A percentile compares a stretch with the other conserved stretches of the same genome.
Evolutionary conservation across 1,140 invertebrate species (phyloP).

Genomic region (Diorhabda sublineata): DNA sequence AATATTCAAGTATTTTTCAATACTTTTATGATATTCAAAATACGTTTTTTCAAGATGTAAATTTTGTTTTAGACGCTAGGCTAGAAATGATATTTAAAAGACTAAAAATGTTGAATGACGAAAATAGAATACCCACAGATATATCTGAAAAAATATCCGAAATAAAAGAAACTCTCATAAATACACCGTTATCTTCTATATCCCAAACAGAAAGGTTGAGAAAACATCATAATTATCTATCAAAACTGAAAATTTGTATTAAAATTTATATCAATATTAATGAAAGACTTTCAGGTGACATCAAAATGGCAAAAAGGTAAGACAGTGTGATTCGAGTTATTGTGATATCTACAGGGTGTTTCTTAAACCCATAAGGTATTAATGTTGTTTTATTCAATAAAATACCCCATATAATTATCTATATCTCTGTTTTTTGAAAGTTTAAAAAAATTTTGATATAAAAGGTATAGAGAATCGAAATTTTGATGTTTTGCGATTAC

Average conservation of each 20-base stretch:
- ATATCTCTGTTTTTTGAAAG: not conserved
- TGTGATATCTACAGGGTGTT: too few species aligned
- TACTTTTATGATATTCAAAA: not conserved
- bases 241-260: conserved; percentile 35
- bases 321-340: not conserved
- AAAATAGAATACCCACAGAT: conserved; percentile 11
- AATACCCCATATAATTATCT: not conserved
- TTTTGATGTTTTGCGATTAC: too few species aligned
- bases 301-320: conserved; percentile 28
- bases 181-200: conserved; percentile 15
- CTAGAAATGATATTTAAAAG: conserved; percentile 27
- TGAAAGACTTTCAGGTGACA: conserved; percentile 28
- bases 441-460: too few species aligned
- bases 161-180: conserved; percentile 13
- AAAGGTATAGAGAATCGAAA: too few species aligned
- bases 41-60: not conserved
- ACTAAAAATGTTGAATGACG: conserved; percentile 25
- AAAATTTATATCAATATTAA: conserved; percentile 33
- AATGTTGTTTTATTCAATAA: not conserved
- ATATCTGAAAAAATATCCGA: conserved; percentile 14
- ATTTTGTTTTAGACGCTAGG: conserved; percentile 25
- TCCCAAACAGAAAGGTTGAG: conserved; percentile 27
- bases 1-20: not conserved
- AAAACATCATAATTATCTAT: conserved; percentile 29
- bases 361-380: not conserved